Evolutionary conservation across 2,888 invertebrate species (phyloP).

Genomic region (Sminthurinus aureus): DNA sequence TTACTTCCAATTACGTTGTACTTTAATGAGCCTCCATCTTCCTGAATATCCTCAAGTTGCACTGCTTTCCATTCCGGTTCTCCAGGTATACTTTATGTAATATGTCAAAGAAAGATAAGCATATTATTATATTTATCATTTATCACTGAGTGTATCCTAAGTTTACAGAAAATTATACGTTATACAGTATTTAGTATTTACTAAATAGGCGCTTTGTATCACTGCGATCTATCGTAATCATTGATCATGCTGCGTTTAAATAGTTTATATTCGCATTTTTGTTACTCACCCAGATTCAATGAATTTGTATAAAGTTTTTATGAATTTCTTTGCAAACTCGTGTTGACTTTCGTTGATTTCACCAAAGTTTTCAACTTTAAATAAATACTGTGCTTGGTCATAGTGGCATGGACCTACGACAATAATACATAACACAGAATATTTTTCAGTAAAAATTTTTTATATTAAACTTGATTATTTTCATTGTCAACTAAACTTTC

Average conservation of each 20-base stretch:
- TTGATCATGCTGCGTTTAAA: neutral
- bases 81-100: constrained; percentile 30
- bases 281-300: constrained; percentile 44
- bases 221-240: neutral
- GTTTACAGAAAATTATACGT: neutral
- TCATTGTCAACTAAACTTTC: neutral
- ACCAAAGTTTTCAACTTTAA: constrained; percentile 46
- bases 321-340: constrained; percentile 44
- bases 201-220: neutral
- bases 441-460: neutral
- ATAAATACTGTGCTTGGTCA: constrained; percentile 55
- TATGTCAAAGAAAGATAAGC: no score
- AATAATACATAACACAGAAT: no score
- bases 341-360: constrained; percentile 39
- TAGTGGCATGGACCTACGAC: constrained; percentile 53
- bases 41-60: constrained; percentile 19
- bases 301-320: constrained; percentile 44
- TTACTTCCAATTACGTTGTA: constrained; percentile 48
- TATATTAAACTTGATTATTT: no score
- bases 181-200: neutral
- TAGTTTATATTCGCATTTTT: no score
- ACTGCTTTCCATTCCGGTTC: constrained; percentile 34
- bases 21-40: constrained; percentile 32
- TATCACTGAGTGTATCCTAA: neutral
- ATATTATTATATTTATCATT: neutral